Percentiles rank a stretch among this genome's conserved stretches.
Conservation (phyloP, 2,113 vertebrate species). For the Clarias gariepinus region DNA sequence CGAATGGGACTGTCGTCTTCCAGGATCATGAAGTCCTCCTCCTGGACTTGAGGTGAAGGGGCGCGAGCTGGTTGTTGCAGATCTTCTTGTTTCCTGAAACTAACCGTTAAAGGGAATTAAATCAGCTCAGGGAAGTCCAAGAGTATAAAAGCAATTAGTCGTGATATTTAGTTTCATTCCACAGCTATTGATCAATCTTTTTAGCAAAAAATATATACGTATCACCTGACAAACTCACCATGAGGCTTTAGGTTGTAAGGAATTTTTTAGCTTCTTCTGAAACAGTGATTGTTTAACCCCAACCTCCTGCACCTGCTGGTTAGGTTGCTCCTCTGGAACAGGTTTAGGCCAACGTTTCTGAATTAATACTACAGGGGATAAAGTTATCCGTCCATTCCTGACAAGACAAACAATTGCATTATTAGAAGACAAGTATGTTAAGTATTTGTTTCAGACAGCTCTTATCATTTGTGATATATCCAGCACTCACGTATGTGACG, state of each 20-base stretch:
- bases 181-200: not conserved
- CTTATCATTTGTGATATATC: not conserved
- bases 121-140: not conserved
- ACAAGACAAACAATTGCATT: not conserved
- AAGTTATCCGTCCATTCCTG: slow-evolving; percentile 16
- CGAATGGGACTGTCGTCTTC: slow-evolving; percentile 62
- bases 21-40: slow-evolving; percentile 72
- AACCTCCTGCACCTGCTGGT: not conserved
- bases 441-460: not conserved
- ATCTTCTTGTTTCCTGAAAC: slow-evolving; percentile 47
- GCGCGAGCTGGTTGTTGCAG: slow-evolving; percentile 39
- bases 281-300: slow-evolving; percentile 52
- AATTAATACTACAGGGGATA: not conserved
- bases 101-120: not conserved
- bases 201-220: not conserved
- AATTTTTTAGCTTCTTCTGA: slow-evolving; percentile 60
- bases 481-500: slow-evolving; percentile 1
- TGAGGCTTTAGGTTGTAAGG: slow-evolving; percentile 49
- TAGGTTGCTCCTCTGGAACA: not conserved
- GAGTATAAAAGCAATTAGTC: not conserved
- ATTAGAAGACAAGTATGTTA: not conserved
- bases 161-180: not conserved
- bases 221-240: slow-evolving; percentile 52
- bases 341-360: not conserved
- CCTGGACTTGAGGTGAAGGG: slow-evolving; percentile 51